phyloP scores from a whole-genome alignment of 1,140 invertebrate genomes.

The Drosophila pruinosa region DNA sequence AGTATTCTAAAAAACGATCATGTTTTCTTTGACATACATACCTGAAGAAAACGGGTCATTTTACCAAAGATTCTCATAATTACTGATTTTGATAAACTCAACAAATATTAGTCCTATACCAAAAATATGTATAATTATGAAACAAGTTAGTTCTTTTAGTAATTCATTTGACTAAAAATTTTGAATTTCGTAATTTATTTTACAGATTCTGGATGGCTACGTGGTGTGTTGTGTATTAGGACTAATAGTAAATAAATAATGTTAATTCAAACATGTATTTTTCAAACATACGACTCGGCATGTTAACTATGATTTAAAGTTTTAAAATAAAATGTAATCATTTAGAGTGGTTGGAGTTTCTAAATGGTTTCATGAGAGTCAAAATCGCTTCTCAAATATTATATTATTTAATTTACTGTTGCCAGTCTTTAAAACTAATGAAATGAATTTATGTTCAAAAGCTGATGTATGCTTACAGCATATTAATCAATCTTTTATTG shows the following conservation, averaged over 20 bases:
- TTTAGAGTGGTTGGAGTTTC: background rate
- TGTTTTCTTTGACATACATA: conserved; percentile 25
- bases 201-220: background rate
- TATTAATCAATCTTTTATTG: conserved; percentile 61
- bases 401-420: background rate
- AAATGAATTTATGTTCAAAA: conserved; percentile 24
- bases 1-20: no score
- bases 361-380: background rate
- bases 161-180: conserved; percentile 4
- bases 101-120: background rate
- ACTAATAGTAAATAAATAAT: background rate
- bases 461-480: conserved; percentile 52
- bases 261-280: background rate
- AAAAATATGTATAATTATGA: background rate
- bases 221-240: background rate
- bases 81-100: background rate
- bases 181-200: conserved; percentile 7
- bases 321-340: background rate
- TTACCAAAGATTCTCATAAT: conserved; percentile 55
- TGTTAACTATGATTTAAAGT: background rate
- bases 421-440: background rate
- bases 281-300: background rate
- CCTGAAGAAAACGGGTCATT: conserved; percentile 38
- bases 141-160: background rate
- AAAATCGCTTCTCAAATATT: background rate